Evolutionary conservation across 1,140 invertebrate species (phyloP).

Genomic region (Sitophilus oryzae): DNA sequence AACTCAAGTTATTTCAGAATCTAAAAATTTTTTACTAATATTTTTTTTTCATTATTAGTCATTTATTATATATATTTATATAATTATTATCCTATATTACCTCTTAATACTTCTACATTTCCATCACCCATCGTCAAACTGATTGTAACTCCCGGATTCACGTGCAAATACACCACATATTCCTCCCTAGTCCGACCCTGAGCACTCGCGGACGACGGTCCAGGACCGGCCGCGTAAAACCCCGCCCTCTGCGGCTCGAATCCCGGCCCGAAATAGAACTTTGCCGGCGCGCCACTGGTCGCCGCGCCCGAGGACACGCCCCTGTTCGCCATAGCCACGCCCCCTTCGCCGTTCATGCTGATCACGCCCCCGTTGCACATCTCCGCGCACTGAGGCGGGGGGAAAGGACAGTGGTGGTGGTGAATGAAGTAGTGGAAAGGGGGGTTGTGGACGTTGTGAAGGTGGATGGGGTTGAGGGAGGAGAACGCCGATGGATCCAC

Average conservation of each 20-base stretch:
- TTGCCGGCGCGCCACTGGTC: conserved; percentile 34
- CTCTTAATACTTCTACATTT: conserved; percentile 59
- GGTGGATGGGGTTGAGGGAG: conserved; percentile 19
- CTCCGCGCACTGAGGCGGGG: conserved; percentile 31
- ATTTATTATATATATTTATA: no score
- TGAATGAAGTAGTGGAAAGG: conserved; percentile 39
- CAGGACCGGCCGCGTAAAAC: conserved; percentile 15
- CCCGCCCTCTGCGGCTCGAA: conserved; percentile 46
- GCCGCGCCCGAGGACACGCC: conserved; percentile 22
- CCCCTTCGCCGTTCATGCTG: conserved; percentile 20
- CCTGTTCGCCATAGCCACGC: conserved; percentile 35
- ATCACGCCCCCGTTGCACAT: conserved; percentile 17
- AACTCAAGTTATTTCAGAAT: no score
- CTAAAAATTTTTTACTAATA: no score
- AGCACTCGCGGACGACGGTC: conserved; percentile 27
- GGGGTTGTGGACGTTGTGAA: conserved; percentile 31
- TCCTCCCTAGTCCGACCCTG: conserved; percentile 41
- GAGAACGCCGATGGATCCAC: conserved; percentile 16
- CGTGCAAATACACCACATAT: conserved; percentile 63
- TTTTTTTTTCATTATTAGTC: no score
- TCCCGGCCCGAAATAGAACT: conserved; percentile 49
- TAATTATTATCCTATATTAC: no score
- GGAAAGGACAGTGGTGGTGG: conserved; percentile 43
- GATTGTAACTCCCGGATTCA: conserved; percentile 63
- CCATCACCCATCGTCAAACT: conserved; percentile 58